phyloP scores from a whole-genome alignment of 2,797 vertebrate genomes.

The Micrastur ruficollis region DNA sequence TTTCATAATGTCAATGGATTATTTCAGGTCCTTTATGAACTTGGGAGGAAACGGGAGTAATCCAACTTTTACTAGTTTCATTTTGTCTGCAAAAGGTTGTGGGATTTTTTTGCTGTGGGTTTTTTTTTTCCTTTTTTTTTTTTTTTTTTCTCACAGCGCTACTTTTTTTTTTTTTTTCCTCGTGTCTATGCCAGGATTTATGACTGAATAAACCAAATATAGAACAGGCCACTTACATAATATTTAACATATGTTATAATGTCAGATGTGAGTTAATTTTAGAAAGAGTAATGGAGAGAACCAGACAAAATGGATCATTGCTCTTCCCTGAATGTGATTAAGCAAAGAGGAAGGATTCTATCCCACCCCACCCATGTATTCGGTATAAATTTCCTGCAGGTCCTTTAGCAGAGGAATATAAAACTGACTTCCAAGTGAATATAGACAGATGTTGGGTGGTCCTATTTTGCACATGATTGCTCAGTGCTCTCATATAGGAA shows the following conservation, averaged over 20 bases:
- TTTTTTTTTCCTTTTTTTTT: background rate
- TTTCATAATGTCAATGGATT: background rate
- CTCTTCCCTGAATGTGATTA: conserved; percentile 63
- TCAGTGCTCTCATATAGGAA: background rate
- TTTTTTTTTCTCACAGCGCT: background rate
- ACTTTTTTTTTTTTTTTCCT: too few relatives aligned
- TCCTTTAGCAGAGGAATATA: conserved; percentile 38
- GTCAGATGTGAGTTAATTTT: conserved; percentile 69
- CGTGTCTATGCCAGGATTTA: conserved; percentile 27
- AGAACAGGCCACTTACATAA: conserved; percentile 65
- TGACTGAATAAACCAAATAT: conserved; percentile 64
- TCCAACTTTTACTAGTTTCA: background rate
- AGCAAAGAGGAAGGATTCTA: conserved; percentile 67
- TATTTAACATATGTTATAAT: conserved; percentile 66
- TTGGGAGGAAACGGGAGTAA: background rate
- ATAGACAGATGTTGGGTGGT: conserved; percentile 67
- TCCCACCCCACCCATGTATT: conserved; percentile 66
- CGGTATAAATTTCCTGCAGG: conserved; percentile 44
- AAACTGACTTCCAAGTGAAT: conserved; percentile 53
- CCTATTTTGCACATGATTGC: conserved; percentile 53
- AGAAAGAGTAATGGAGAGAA: conserved; percentile 60
- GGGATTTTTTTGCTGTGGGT: background rate
- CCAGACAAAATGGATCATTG: conserved; percentile 60
- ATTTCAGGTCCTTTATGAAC: background rate
- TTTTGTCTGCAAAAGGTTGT: background rate